Base-by-base conservation (phyloP, 2,888 invertebrate species). In the Calameuta pallipes region DNA sequence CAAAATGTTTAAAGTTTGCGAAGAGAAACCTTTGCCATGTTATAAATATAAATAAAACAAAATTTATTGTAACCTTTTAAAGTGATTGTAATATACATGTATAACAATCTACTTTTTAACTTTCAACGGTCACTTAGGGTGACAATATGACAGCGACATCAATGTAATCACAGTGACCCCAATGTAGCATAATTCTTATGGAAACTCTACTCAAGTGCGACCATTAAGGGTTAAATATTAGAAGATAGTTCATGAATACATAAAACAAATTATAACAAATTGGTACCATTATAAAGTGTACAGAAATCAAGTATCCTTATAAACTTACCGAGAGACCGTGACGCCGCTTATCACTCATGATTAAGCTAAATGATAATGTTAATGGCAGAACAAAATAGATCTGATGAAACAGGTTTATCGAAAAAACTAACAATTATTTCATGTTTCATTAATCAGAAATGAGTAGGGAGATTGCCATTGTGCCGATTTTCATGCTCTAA, bases 241-340 rank as follows among this genome's bases (percentile, higher is more conserved):
- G 2, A 33, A 15, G 4, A 23, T 23, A 13, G 1, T 74, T 34
- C 4, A 23, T 35, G 9, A 35, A 35, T 35, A 33, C 4, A 31
- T 74, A 12, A 15, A 35, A 35, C 15, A 31, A 23, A 56, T 56
- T 69, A 75, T 31, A 75, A n/a, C 13, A 56, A 56, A 75, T 56
- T 12, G 15, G 74, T 23, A 33, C 11, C 15, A 11, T n/a, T 31
- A 15, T 34, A 30, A 76, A 76, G n/a, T 11, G 23, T 36, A 41
- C 11, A 33, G 36, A 73, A 23, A 23, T 15, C 15, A n/a, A 11
- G 2, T 34, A 68, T 41, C 12, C 33, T 56, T 73, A 13, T 79
- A 80, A 13, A 85, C 83, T 84, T 82, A 87, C 87, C 77, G 87
- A 88, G 79, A 88, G 85, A 31, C 87, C 87, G 85, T 86, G 87